Evolutionary conservation across 2,113 vertebrate species (phyloP).

Genomic region (Odocoileus hemionus): DNA sequence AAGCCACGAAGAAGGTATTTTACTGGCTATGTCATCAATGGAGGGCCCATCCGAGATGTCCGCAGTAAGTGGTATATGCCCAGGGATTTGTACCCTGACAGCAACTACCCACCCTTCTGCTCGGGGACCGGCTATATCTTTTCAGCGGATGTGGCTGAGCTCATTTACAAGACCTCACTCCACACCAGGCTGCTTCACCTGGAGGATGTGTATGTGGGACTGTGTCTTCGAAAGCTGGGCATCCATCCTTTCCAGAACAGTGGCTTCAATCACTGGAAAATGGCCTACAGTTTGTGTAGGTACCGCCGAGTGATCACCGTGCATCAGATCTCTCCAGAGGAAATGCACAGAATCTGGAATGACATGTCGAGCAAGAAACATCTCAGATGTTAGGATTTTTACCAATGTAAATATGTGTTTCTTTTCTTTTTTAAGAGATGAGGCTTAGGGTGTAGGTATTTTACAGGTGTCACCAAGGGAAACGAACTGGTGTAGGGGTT

Average conservation of each 20-base stretch:
- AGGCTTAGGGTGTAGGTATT: constrained; percentile 49
- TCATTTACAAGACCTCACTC: constrained; percentile 97
- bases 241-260: constrained; percentile 99
- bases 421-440: constrained; percentile 67
- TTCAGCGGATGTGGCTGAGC: constrained; percentile 95
- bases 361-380: constrained; percentile 99
- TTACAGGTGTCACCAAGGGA: constrained; percentile 69
- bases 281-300: constrained; percentile 97
- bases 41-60: constrained; percentile 96
- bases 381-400: constrained; percentile 92
- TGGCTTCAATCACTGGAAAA: constrained; percentile 99
- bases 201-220: constrained; percentile 97
- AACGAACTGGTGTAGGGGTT: constrained; percentile 73
- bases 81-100: constrained; percentile 95
- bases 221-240: constrained; percentile 96
- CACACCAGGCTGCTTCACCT: constrained; percentile 97
- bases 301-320: constrained; percentile 97
- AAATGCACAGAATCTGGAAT: constrained; percentile 99
- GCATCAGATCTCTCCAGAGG: constrained; percentile 98
- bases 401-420: constrained; percentile 78
- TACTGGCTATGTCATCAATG: constrained; percentile 97
- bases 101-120: constrained; percentile 97
- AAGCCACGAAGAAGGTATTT: constrained; percentile 97
- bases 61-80: constrained; percentile 99
- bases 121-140: constrained; percentile 98